Evolutionary conservation across 2,113 vertebrate genomes (phyloP).

Genomic region (Sclerurus mexicanus): DNA sequence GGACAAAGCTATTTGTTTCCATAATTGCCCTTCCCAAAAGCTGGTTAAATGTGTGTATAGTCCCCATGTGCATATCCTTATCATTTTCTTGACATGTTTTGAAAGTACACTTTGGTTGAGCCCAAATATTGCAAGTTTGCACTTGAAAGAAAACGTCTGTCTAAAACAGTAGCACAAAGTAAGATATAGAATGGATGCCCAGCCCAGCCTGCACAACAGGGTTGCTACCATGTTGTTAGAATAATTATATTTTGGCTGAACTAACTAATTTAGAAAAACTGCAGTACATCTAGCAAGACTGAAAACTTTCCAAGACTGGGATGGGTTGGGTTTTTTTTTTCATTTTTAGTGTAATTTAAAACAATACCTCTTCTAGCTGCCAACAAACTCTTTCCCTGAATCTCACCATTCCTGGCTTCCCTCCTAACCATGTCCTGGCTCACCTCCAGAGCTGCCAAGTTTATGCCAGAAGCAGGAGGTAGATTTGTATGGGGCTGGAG

Average conservation of each 20-base stretch:
- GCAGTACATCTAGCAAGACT: conserved; percentile 9
- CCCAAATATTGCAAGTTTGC: conserved; percentile 14
- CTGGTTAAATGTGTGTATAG: not conserved
- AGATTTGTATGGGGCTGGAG: conserved; percentile 73
- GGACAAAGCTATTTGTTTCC: conserved; percentile 11
- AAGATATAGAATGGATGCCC: conserved; percentile 30
- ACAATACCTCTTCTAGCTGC: conserved; percentile 68
- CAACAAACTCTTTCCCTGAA: conserved; percentile 68
- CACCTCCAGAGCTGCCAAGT: conserved; percentile 79
- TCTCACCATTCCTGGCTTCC: conserved; percentile 72
- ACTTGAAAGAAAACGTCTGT: conserved; percentile 26
- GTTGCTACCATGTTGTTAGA: conserved; percentile 57
- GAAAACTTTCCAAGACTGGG: conserved; percentile 52
- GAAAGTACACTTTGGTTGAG: not conserved
- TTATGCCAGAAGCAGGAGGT: conserved; percentile 73
- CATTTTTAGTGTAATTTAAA: conserved; percentile 54
- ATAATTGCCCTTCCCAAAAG: not conserved
- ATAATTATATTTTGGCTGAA: conserved; percentile 63
- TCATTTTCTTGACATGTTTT: conserved; percentile 2
- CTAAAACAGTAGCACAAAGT: not conserved
- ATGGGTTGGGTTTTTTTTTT: not conserved
- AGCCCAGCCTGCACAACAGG: conserved; percentile 38
- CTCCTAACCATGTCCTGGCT: conserved; percentile 78
- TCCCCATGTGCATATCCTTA: not conserved
- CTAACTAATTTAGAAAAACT: conserved; percentile 64